Percentiles rank a stretch among this genome's conserved stretches.
Conservation (phyloP, 1,140 invertebrate species). For the Plutomurus gul region DNA sequence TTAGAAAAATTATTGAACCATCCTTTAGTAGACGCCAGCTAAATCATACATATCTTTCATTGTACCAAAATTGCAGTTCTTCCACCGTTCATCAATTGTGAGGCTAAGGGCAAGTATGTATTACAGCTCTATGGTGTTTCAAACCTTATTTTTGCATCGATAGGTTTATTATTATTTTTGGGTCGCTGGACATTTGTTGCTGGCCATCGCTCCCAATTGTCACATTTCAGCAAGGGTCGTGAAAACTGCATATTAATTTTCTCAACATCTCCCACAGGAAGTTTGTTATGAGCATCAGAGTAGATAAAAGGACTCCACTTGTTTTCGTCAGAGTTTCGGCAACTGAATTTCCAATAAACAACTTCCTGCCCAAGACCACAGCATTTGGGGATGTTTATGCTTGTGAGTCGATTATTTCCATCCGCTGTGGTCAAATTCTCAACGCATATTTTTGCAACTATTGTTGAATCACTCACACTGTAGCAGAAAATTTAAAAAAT, state of each 20-base stretch:
- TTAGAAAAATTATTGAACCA: not conserved
- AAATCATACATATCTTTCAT: not conserved
- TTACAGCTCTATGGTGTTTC: not conserved
- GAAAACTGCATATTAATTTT: not conserved
- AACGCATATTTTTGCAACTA: not conserved
- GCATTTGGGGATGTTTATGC: not conserved
- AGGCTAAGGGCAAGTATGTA: not conserved
- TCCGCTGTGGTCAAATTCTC: not conserved
- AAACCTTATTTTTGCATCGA: not conserved
- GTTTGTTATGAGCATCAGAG: not conserved
- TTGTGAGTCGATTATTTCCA: not conserved
- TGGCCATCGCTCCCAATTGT: not conserved
- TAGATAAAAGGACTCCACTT: not conserved
- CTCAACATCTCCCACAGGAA: not conserved
- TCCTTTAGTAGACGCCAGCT: not conserved
- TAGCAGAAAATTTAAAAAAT: not conserved
- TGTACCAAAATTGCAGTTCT: not conserved
- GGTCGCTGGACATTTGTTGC: not conserved
- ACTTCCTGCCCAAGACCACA: not conserved
- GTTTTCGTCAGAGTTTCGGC: not conserved
- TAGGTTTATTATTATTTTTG: not conserved
- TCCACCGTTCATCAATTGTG: not conserved
- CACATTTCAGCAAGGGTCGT: not conserved
- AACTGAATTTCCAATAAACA: not conserved
- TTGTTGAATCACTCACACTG: not conserved